Evolutionary conservation across 2,113 vertebrate genomes (phyloP).

Genomic region (Upupa epops): DNA sequence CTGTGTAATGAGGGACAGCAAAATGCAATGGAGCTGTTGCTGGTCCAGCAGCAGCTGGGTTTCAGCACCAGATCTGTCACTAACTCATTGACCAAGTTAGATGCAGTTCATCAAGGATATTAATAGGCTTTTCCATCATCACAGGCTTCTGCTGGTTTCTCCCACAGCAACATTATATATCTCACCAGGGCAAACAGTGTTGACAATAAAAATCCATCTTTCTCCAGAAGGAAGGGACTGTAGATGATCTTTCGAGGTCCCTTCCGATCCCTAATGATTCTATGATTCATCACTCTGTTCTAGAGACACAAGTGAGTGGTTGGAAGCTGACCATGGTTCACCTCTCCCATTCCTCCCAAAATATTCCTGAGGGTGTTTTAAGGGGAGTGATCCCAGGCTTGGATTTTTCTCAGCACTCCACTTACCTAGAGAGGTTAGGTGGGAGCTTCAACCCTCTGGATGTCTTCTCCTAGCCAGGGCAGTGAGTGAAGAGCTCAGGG

Average conservation of each 20-base stretch:
- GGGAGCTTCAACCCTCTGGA: neutral
- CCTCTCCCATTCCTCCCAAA: neutral
- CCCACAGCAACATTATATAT: neutral
- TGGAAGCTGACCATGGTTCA: neutral
- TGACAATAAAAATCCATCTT: neutral
- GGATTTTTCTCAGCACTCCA: neutral
- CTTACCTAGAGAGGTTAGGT: neutral
- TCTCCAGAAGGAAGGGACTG: neutral
- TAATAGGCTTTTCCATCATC: conserved; percentile 3
- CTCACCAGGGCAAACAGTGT: neutral
- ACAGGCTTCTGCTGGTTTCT: neutral
- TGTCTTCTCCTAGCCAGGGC: neutral
- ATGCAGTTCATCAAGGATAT: neutral
- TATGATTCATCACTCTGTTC: neutral
- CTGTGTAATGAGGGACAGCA: neutral
- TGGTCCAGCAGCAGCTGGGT: neutral
- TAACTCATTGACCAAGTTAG: neutral
- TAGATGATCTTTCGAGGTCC: too few species aligned
- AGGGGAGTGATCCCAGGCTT: neutral
- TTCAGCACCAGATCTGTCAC: neutral
- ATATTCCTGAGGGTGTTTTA: neutral
- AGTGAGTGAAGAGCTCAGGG: neutral
- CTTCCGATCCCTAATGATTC: too few species aligned
- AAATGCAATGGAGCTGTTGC: neutral
- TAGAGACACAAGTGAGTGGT: neutral